Evolutionary conservation across 92 coral and sea anemone species (phyloP).

Genomic region (Scolanthus callimorphus): DNA sequence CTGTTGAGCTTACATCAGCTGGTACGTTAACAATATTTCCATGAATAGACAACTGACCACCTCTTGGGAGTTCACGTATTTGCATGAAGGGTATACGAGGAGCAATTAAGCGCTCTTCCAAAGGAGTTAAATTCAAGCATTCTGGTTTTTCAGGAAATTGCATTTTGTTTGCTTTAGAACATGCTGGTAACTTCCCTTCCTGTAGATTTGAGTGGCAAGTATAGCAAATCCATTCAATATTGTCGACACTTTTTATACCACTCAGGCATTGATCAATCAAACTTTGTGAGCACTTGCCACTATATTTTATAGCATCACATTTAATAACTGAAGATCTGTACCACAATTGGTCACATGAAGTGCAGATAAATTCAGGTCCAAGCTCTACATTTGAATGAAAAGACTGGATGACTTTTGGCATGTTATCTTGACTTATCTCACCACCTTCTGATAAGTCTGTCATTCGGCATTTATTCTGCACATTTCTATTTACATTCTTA

Average conservation of each 20-base stretch:
- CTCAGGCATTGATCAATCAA: conserved; percentile 36
- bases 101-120: conserved; percentile 44
- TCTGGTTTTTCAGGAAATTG: conserved; percentile 32
- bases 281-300: conserved; percentile 25
- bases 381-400: conserved; percentile 49
- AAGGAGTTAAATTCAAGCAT: conserved; percentile 29
- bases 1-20: conserved; percentile 64
- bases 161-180: conserved; percentile 53
- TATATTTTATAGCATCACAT: conserved; percentile 34
- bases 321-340: conserved; percentile 44
- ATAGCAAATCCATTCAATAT: conserved; percentile 43
- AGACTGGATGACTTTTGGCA: conserved; percentile 41
- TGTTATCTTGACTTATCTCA: conserved; percentile 4
- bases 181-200: conserved; percentile 39
- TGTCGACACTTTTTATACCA: conserved; percentile 36
- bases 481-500: no score
- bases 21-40: conserved; percentile 63
- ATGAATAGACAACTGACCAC: conserved; percentile 47
- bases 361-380: conserved; percentile 66
- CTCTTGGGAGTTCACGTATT: conserved; percentile 56
- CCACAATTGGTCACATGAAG: conserved; percentile 70
- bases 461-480: no score
- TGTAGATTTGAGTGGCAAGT: conserved; percentile 37
- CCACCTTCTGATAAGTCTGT: no score
- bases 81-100: conserved; percentile 58